Evolutionary conservation across 2,113 vertebrate genomes (phyloP).

Genomic region (Chloropsis hardwickii): DNA sequence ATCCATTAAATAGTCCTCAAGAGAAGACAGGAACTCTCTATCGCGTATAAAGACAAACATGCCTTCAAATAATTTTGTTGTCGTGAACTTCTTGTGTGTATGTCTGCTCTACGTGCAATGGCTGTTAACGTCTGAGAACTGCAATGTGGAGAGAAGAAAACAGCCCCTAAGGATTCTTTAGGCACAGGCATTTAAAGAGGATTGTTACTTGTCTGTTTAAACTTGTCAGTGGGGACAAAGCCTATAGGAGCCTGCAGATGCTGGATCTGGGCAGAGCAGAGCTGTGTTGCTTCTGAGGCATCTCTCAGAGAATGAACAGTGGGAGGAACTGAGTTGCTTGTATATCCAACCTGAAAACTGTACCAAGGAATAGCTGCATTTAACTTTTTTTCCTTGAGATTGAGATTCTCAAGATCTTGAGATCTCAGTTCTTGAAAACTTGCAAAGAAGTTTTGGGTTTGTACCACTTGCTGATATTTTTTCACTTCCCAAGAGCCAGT

Average conservation of each 20-base stretch:
- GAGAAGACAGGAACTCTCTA: conserved; percentile 27
- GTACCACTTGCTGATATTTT: conserved; percentile 6
- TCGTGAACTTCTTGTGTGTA: background rate
- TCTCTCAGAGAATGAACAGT: background rate
- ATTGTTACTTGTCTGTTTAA: conserved; percentile 1
- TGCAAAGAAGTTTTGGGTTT: conserved; percentile 6
- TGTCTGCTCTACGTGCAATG: background rate
- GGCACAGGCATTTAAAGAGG: background rate
- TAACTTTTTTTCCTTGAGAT: background rate
- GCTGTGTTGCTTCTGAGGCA: conserved; percentile 1
- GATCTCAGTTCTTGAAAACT: conserved; percentile 11
- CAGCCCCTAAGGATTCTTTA: background rate
- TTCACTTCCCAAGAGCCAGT: conserved; percentile 63
- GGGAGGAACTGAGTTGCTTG: background rate
- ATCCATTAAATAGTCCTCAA: background rate
- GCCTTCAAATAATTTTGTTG: background rate
- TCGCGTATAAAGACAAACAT: background rate
- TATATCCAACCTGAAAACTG: background rate
- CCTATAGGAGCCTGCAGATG: background rate
- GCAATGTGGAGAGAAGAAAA: background rate
- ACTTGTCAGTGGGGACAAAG: background rate
- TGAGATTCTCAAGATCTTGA: background rate
- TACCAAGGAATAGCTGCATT: background rate
- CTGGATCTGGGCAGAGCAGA: background rate
- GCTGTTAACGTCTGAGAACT: conserved; percentile 20